Percentiles rank a stretch among this genome's conserved stretches.
Evolutionary conservation across 2,888 invertebrate genomes (phyloP).

Genomic region (Linyphia triangularis): DNA sequence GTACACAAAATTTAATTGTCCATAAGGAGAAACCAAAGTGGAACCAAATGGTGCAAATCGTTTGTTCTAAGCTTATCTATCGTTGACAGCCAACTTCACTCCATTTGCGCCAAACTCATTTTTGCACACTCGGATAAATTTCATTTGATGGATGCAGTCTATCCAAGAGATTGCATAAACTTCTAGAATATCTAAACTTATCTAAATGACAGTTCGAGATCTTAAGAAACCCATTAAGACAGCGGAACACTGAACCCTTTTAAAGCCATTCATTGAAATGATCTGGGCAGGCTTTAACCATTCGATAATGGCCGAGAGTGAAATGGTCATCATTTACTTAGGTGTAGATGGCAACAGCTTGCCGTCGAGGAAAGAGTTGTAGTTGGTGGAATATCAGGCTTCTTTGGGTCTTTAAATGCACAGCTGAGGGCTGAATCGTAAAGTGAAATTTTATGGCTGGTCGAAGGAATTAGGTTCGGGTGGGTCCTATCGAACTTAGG

Average conservation of each 20-base stretch:
- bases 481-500: conserved; percentile 33
- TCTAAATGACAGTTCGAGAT: neutral
- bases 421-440: conserved; percentile 51
- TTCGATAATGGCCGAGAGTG: conserved; percentile 63
- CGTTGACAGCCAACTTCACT: too few species aligned
- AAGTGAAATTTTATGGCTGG: conserved; percentile 68
- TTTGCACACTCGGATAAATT: too few species aligned
- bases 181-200: too few species aligned
- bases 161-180: too few species aligned
- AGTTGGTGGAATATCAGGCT: conserved; percentile 38
- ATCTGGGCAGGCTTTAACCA: conserved; percentile 32
- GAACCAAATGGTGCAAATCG: too few species aligned
- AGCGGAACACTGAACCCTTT: neutral
- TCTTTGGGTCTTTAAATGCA: conserved; percentile 63
- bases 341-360: conserved; percentile 53
- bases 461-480: conserved; percentile 38
- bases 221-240: conserved; percentile 41
- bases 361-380: conserved; percentile 23
- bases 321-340: conserved; percentile 65
- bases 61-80: too few species aligned
- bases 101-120: too few species aligned
- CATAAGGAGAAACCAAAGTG: too few species aligned
- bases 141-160: too few species aligned
- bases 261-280: conserved; percentile 27
- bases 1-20: too few species aligned